phyloP scores from a whole-genome alignment of 1,140 invertebrate species.

The Monomorium pharaonis region DNA sequence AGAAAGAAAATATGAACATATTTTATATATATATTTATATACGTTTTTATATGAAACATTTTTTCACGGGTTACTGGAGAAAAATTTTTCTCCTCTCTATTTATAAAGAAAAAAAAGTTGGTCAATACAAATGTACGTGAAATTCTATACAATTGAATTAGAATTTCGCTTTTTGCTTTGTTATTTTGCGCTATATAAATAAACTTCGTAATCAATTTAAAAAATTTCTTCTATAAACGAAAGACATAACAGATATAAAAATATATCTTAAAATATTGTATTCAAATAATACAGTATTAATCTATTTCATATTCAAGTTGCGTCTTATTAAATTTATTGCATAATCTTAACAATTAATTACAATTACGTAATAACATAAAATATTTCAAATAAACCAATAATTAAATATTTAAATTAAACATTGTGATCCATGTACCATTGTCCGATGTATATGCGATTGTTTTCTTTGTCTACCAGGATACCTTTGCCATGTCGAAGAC shows the following conservation, averaged over 20 bases:
- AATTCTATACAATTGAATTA: no score
- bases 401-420: background rate
- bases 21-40: no score
- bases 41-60: no score
- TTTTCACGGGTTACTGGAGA: no score
- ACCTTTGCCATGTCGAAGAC: slow-evolving; percentile 86
- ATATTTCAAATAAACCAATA: background rate
- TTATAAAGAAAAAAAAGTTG: no score
- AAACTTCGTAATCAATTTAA: no score
- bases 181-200: no score
- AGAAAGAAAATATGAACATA: no score
- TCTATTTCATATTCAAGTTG: background rate
- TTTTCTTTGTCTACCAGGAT: slow-evolving; percentile 83
- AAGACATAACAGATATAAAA: background rate
- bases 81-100: no score
- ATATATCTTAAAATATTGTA: background rate
- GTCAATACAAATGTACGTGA: no score
- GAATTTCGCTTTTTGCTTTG: no score
- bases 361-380: background rate
- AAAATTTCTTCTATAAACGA: background rate
- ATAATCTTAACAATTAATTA: background rate
- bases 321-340: background rate
- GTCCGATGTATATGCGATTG: slow-evolving; percentile 84
- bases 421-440: slow-evolving; percentile 81
- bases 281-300: background rate